Base-by-base conservation (phyloP, 2,888 invertebrate species). In the Callyntrura guangdongensis region DNA sequence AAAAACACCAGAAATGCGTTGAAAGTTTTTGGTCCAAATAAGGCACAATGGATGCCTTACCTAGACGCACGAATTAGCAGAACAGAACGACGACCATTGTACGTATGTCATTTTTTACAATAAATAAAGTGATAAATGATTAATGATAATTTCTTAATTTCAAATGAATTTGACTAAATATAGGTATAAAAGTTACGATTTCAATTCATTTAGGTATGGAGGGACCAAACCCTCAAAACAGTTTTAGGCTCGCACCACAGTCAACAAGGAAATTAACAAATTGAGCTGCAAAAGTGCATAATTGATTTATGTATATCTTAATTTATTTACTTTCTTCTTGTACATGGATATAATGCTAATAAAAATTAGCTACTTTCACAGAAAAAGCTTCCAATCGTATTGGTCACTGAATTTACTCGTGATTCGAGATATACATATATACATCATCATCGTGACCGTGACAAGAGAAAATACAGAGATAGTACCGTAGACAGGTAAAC, bases 31-130 rank as follows among this genome's bases (percentile, higher is more conserved):
- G 53, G 77, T 14, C 27, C 20, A 11, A 86, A 86, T 20, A 86
- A 14, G n/a, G 8, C n/a, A 5, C 5, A 45, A 27, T 89, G 89
- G 89, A 84, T 84, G 84, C n/a, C 83, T 9, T 89, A 89, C 22
- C 20, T 89, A 14, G 84, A 84, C 22, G 59, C 17, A 27, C 45
- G 84, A 22, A 84, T 89, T 8, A 53, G 47, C 17, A 59, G 64
- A 22, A 12, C 22, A 17, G 83, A 89, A 69, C 56, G 89, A 61
- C 25, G 69, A 56, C 22, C 56, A 14, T 0, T n/a, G n/a, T n/a
- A n/a, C 49, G 36, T 89, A 59, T 20, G 88, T 82, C 22, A 72
- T n/a, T 17, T 59, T 36, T 36, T 36, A 36, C 36, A 36, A 36
- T n/a, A n/a, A n/a, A n/a, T n/a, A n/a, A n/a, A n/a, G n/a, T n/a